phyloP scores from a whole-genome alignment of 2,888 invertebrate genomes.

The Phrixothrix hirtus region DNA sequence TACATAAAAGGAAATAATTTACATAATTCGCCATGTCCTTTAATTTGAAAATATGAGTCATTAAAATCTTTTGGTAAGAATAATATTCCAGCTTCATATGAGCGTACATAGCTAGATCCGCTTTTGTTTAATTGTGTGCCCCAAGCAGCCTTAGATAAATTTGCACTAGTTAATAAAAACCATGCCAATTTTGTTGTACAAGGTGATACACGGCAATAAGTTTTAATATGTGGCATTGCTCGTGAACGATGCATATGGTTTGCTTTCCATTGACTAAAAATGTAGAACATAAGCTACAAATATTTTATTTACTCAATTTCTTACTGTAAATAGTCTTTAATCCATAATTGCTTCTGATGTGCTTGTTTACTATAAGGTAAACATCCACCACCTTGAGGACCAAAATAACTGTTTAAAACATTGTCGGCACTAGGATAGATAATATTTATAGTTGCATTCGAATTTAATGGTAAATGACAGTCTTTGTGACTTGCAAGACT shows the following conservation, averaged over 20 bases:
- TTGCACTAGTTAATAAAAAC: constrained; percentile 90
- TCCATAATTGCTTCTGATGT: constrained; percentile 84
- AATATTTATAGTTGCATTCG: constrained; percentile 61
- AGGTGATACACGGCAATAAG: constrained; percentile 77
- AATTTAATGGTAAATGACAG: constrained; percentile 59
- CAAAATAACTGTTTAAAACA: constrained; percentile 83
- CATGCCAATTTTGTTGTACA: constrained; percentile 71
- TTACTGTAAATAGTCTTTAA: constrained; percentile 76
- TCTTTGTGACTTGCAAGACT: constrained; percentile 62
- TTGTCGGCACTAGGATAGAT: constrained; percentile 83
- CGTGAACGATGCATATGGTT: constrained; percentile 67
- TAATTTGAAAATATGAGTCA: constrained; percentile 57
- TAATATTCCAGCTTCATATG: constrained; percentile 90
- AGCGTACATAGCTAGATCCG: constrained; percentile 69
- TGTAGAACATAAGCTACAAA: too few species aligned
- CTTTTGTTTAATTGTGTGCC: constrained; percentile 71
- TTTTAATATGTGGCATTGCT: constrained; percentile 96
- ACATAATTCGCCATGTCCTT: constrained; percentile 41
- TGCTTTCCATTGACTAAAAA: constrained; percentile 81
- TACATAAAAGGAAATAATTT: constrained; percentile 71
- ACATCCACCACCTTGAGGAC: constrained; percentile 82
- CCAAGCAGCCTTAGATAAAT: constrained; percentile 98
- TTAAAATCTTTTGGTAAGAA: constrained; percentile 84
- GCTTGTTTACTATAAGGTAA: constrained; percentile 75
- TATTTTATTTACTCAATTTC: constrained; percentile 48